Evolutionary conservation across 2,113 vertebrate genomes (phyloP).

Genomic region (Nycticryphes semicollaris): DNA sequence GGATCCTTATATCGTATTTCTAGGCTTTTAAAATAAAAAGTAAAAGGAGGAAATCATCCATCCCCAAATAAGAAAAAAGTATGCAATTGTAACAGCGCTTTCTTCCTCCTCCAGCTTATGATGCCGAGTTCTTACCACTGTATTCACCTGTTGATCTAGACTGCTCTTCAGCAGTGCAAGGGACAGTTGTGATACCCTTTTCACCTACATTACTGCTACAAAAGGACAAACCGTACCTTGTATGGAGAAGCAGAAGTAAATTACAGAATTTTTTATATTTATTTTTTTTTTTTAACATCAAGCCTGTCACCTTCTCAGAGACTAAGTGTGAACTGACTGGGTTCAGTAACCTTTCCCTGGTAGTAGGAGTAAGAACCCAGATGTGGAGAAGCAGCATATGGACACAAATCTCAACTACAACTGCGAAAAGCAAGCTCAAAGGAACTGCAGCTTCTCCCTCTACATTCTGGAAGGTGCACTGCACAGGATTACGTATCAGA

Average conservation of each 20-base stretch:
- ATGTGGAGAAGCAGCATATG: neutral
- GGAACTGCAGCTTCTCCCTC: neutral
- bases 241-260: neutral
- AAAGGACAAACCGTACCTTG: neutral
- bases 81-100: rapidly evolving
- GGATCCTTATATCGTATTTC: neutral
- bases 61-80: neutral
- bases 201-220: neutral
- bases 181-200: neutral
- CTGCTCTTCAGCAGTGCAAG: neutral
- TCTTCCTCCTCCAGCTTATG: neutral
- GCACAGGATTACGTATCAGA: neutral
- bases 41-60: neutral
- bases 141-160: neutral
- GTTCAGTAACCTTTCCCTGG: neutral
- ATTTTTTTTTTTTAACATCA: neutral
- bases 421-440: neutral
- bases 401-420: neutral
- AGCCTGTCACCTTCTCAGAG: neutral
- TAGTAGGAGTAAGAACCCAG: neutral
- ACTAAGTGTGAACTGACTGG: neutral
- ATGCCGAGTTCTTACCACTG: neutral
- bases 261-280: neutral
- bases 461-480: neutral
- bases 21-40: neutral